Base-by-base conservation (phyloP, 2,888 invertebrate species). In the Nemurella pictetii region DNA sequence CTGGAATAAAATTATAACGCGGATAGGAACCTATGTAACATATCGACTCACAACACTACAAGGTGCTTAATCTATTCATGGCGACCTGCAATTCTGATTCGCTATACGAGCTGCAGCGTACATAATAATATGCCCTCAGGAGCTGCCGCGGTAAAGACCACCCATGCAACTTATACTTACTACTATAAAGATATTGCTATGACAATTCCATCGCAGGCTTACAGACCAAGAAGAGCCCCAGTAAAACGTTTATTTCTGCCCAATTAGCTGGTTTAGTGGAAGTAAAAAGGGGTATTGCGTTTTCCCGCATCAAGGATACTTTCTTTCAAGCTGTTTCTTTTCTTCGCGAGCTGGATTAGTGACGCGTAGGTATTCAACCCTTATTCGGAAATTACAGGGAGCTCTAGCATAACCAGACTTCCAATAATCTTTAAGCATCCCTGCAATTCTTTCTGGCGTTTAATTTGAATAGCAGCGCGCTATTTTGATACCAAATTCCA, bases 41-140 rank as follows among this genome's bases (percentile, higher is more conserved):
- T 55, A 55, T 7, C 9, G 5, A 55, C 55, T 55, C 55, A 55
- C 55, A 55, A 55, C 55, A 20, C n/a, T n/a, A 20, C 55, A 20
- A 3, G 55, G 35, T 7, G 55, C 12, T 7, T 55, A 55, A 55
- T 20, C 15, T 55, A 55, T 55, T 55, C 55, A 20, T 55, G 55
- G 9, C 55, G 55, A 12, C 55, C 80, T 30, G 80, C 80, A 80
- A 80, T 80, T 80, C 80, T 12, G 80, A 78, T 78, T 78, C 78
- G 78, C 78, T 78, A 25, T 30, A 27, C 55, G 55, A 55, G 55
- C 55, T 80, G 26, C 32, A 80, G 20, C 32, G 80, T 80, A 80
- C 35, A 80, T 80, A 35, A 80, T 35, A 80, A 80, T 36, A 25
- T 80, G 80, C 80, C 80, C 80, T 80, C 35, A n/a, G 80, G 80